These are phyloP conservation scores for Phalacrocorax brasilianus DNA, from an alignment of 2,113 vertebrate species.

Conservation along the genomic window DNA sequence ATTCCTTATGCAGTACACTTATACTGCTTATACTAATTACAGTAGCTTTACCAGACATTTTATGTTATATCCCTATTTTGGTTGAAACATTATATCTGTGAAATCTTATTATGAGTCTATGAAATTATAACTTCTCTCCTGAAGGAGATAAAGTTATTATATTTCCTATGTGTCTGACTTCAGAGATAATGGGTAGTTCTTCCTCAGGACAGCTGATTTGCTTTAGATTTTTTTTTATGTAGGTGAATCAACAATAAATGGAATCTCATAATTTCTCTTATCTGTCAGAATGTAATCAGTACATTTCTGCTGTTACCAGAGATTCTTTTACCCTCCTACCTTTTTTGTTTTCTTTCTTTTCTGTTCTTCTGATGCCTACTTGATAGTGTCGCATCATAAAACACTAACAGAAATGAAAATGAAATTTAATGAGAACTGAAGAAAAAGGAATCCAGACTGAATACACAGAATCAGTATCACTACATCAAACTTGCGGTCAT, in stretches of 20 bases:
- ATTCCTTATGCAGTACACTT: background rate
- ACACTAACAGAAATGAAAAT: background rate
- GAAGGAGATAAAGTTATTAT: background rate
- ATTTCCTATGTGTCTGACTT: background rate
- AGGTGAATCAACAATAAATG: background rate
- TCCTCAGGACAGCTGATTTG: background rate
- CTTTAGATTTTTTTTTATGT: background rate
- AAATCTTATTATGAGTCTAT: background rate
- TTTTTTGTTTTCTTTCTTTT: background rate
- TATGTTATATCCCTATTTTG: rapidly evolving
- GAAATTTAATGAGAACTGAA: background rate
- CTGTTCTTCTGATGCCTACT: background rate
- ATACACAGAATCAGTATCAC: background rate
- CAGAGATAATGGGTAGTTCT: background rate
- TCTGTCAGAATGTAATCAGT: background rate
- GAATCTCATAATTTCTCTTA: background rate
- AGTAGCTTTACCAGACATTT: background rate
- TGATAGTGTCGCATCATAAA: background rate
- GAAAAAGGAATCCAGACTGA: background rate
- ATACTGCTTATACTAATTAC: background rate
- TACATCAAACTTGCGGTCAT: background rate
- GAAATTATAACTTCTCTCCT: background rate
- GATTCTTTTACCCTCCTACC: background rate
- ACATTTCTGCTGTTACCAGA: background rate
- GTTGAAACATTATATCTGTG: background rate